Evolutionary conservation across 2,797 vertebrate species (phyloP).

Genomic region (Hemitrygon akajei): DNA sequence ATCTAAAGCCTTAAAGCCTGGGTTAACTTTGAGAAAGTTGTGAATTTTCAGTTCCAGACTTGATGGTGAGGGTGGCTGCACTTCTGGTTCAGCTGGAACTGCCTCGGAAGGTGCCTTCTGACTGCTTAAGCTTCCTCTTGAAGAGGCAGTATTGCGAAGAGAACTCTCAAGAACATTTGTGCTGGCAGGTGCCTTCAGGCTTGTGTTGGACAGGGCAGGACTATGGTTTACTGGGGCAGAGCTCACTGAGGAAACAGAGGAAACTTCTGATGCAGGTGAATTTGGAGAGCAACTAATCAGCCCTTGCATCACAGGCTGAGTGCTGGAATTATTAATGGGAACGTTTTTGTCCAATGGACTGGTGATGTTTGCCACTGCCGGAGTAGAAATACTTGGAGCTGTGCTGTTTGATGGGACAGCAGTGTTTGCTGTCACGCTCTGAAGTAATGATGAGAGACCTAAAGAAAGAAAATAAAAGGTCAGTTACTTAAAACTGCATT

Average conservation of each 20-base stretch:
- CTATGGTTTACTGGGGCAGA: slow-evolving; percentile 52
- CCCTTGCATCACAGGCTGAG: slow-evolving; percentile 55
- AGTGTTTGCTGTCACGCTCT: slow-evolving; percentile 72
- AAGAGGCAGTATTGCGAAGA: slow-evolving; percentile 39
- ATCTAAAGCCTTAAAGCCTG: slow-evolving; percentile 81
- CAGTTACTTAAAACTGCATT: background rate
- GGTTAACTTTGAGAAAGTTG: slow-evolving; percentile 94
- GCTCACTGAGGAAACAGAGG: slow-evolving; percentile 58
- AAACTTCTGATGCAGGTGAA: slow-evolving; percentile 64
- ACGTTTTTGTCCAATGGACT: slow-evolving; percentile 52
- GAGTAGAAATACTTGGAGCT: slow-evolving; percentile 49
- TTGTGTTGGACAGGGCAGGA: slow-evolving; percentile 50
- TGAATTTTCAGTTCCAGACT: slow-evolving; percentile 97
- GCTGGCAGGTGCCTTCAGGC: slow-evolving; percentile 56
- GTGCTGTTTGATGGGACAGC: slow-evolving; percentile 49
- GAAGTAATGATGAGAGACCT: slow-evolving; percentile 89
- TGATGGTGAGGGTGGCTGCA: slow-evolving; percentile 62
- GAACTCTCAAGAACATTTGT: slow-evolving; percentile 52
- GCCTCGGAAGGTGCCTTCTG: slow-evolving; percentile 40
- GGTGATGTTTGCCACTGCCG: slow-evolving; percentile 47
- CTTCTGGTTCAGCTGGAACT: slow-evolving; percentile 42
- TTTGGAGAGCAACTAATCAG: slow-evolving; percentile 60
- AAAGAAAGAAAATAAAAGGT: slow-evolving; percentile 41
- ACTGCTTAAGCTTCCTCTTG: slow-evolving; percentile 41
- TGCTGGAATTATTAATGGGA: slow-evolving; percentile 43